Evolutionary conservation across 37 sponge, comb jelly and placozoan genomes (phyloP), one percentile per base, ranked within the genome.

Genomic region (Tethya wilhelma): DNA sequence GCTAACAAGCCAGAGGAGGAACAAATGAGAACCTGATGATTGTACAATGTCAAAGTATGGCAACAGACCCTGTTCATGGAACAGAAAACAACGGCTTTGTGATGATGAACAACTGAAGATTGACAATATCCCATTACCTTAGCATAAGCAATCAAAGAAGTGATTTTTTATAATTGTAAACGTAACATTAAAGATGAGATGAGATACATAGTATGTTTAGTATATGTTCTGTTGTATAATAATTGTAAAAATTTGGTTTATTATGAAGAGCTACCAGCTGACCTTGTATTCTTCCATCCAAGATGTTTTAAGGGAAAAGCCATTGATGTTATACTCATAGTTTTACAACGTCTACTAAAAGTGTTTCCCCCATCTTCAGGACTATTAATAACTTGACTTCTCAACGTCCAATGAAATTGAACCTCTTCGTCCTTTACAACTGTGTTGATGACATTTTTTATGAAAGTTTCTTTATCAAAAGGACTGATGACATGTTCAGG

Each of bases 221-320:
- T n/a, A n/a, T n/a, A n/a, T n/a, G n/a, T n/a, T n/a, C n/a, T n/a
- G n/a, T n/a, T n/a, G n/a, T n/a, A n/a, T n/a, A n/a, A n/a, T n/a
- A n/a, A n/a, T n/a, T n/a, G n/a, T n/a, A n/a, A n/a, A n/a, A n/a
- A n/a, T n/a, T n/a, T n/a, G n/a, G n/a, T n/a, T n/a, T n/a, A n/a
- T n/a, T n/a, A n/a, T n/a, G n/a, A n/a, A n/a, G n/a, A n/a, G n/a
- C n/a, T n/a, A n/a, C n/a, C 20, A 11, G 17, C 22, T 38, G 33
- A 45, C 29, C 68, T 84, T 74, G 42, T 84, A 75, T 26, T 28
- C 25, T 49, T 84, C 84, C 67, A 84, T 74, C 69, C 69, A 75
- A 33, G 84, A 29, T 56, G 75, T 41, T 32, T 58, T 45, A 29
- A 67, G 37, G 11, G 84, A 84, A 32, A 84, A 84, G 57, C 84